phyloP scores from a whole-genome alignment of 2,113 vertebrate genomes.

The Proterorhinus semilunaris region DNA sequence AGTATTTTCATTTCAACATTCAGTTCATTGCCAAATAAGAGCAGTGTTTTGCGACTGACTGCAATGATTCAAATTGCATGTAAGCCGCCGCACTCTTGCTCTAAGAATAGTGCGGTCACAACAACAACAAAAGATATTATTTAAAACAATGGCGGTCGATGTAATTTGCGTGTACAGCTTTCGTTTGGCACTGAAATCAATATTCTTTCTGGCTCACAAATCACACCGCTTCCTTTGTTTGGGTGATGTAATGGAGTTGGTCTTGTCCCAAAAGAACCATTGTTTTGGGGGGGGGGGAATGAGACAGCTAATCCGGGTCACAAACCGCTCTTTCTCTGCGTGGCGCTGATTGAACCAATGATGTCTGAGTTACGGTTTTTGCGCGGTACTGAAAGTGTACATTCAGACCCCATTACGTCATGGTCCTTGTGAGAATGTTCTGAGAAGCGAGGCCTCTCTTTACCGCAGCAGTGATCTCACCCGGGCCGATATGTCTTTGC shows the following conservation, averaged over 20 bases:
- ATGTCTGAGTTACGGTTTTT: not conserved
- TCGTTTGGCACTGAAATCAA: constrained; percentile 25
- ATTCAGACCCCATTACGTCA: constrained; percentile 24
- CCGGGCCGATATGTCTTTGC: constrained; percentile 51
- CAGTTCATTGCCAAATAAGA: too few relatives aligned
- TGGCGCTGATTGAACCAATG: constrained; percentile 6
- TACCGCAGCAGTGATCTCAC: constrained; percentile 67
- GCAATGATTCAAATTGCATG: too few relatives aligned
- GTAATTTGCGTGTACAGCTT: not conserved
- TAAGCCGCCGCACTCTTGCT: not conserved
- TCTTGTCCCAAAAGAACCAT: constrained; percentile 25
- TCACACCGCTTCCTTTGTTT: constrained; percentile 24
- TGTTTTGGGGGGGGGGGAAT: constrained; percentile 35
- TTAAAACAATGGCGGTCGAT: not conserved
- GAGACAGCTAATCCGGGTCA: constrained; percentile 20
- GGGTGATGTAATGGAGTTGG: constrained; percentile 39
- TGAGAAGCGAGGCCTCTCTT: constrained; percentile 62
- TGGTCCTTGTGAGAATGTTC: constrained; percentile 54
- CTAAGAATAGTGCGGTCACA: not conserved
- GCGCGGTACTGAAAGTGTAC: not conserved
- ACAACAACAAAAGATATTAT: not conserved
- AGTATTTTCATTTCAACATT: too few relatives aligned
- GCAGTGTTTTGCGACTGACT: too few relatives aligned
- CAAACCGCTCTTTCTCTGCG: constrained; percentile 11
- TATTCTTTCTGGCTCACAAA: constrained; percentile 12